Evolutionary conservation across 1,140 invertebrate species (phyloP), one percentile per base, ranked within the genome.

Genomic region (Stegodyphus mimosarum): DNA sequence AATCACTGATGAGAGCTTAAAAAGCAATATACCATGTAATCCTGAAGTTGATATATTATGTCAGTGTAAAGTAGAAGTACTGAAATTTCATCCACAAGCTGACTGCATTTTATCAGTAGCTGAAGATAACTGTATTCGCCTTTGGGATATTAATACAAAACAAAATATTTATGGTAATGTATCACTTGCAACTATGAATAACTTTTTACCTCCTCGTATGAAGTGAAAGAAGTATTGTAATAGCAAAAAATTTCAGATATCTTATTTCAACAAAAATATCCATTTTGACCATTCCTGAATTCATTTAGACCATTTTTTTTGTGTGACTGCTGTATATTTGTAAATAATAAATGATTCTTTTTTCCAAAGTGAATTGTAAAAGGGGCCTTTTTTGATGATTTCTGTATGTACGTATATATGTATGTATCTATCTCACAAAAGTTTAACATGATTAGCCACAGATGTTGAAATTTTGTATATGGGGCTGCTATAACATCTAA

Each of bases 11-110:
- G 92, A 93, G 87, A 95, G 95, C 5, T 90, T 96, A 17, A 60
- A 50, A 17, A 77, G 64, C 93, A 94, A 89, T 94, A 95, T 90
- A 94, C 95, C n/a, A 89, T 96, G 0, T 53, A 94, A 94, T 89
- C 93, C 95, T 0, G 95, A 96, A 90, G 95, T 95, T 84, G 94
- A 93, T 1, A 93, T 96, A 88, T 95, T 95, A 33, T 94, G 95
- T 88, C 94, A 94, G 87, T 95, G 96, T 89, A 91, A 95, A 87
- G 95, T 97, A 1, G 96, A 97, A 91, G 95, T 94, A 52, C 94
- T 97, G 5, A 93, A 94, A 50, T 97, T 96, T 90, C 95, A 97
- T 91, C 96, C 96, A 0, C 94, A 94, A 50, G 95, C 95, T n/a
- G 95, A 97, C 91, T 94, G 94, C 86, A 90, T 97, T 4, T 91